Evolutionary conservation across 2,797 vertebrate species (phyloP).

Genomic region (Staurois parvus): DNA sequence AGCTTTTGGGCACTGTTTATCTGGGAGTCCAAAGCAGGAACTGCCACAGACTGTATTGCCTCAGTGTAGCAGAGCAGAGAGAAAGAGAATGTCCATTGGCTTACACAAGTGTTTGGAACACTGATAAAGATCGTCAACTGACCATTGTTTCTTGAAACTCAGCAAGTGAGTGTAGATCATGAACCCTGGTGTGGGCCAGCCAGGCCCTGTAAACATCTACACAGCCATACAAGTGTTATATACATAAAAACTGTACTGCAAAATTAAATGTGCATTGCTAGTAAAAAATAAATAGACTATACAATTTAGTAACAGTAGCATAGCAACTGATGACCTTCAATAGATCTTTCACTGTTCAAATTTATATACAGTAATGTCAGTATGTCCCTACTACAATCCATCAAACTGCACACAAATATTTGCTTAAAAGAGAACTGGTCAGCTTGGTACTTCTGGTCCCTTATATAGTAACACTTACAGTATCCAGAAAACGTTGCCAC

Average conservation of each 20-base stretch:
- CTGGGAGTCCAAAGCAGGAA: not conserved
- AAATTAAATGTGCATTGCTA: not conserved
- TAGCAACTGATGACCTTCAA: not conserved
- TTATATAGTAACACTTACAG: not conserved
- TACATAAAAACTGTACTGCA: not conserved
- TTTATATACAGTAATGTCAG: not conserved
- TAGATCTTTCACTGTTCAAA: not conserved
- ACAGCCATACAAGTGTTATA: not conserved
- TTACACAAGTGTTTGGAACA: not conserved
- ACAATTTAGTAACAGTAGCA: slow-evolving; percentile 1
- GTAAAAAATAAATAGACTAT: slow-evolving; percentile 24
- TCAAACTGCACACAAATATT: not conserved
- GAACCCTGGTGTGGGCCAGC: not conserved
- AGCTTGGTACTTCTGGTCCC: not conserved
- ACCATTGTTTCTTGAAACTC: not conserved
- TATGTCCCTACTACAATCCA: not conserved
- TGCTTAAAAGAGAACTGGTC: not conserved
- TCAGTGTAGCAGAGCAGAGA: not conserved
- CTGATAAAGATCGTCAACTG: not conserved
- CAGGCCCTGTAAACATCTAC: not conserved
- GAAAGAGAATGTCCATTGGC: too few species aligned
- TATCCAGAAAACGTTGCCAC: not conserved
- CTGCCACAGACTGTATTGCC: not conserved
- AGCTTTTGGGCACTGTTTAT: too few species aligned
- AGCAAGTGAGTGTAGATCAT: not conserved